Percentiles rank a stretch among this genome's conserved stretches.
phyloP scores from a whole-genome alignment of 2,113 vertebrate genomes.

The Camelus dromedarius region DNA sequence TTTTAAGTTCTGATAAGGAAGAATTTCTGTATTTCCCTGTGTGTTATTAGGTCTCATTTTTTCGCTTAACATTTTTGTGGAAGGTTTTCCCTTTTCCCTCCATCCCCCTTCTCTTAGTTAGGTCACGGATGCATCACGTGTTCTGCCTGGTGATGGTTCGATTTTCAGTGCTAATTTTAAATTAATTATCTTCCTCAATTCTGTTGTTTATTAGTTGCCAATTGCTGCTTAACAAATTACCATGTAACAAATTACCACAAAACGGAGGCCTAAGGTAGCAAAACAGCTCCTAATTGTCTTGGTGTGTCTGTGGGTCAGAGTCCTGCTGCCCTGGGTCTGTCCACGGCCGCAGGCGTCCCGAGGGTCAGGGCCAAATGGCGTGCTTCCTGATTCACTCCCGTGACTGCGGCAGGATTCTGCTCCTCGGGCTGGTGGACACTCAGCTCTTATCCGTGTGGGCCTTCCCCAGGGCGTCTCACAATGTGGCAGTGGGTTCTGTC shows the following conservation, averaged over 20 bases:
- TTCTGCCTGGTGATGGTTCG: not conserved
- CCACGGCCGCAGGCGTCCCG: not conserved
- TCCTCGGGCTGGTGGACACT: not conserved
- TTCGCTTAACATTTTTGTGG: not conserved
- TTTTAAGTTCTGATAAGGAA: not conserved
- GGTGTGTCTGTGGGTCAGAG: not conserved
- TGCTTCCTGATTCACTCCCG: not conserved
- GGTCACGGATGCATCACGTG: not conserved
- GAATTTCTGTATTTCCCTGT: not conserved
- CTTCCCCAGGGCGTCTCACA: not conserved
- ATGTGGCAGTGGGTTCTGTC: not conserved
- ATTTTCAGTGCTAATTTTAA: not conserved
- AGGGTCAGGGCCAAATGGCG: not conserved
- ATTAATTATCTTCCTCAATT: not conserved
- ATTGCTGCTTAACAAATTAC: not conserved
- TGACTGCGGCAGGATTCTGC: not conserved
- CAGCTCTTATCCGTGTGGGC: not conserved
- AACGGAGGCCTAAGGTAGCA: not conserved
- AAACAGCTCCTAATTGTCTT: too few species aligned
- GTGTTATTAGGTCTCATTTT: not conserved
- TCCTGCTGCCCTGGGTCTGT: not conserved
- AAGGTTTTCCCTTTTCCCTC: not conserved
- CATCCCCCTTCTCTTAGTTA: not conserved
- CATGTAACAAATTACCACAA: not conserved
- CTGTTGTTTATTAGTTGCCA: not conserved